Evolutionary conservation across 2,797 vertebrate genomes (phyloP), one percentile per base, ranked within the genome.

Genomic region (Etheostoma nigrum): DNA sequence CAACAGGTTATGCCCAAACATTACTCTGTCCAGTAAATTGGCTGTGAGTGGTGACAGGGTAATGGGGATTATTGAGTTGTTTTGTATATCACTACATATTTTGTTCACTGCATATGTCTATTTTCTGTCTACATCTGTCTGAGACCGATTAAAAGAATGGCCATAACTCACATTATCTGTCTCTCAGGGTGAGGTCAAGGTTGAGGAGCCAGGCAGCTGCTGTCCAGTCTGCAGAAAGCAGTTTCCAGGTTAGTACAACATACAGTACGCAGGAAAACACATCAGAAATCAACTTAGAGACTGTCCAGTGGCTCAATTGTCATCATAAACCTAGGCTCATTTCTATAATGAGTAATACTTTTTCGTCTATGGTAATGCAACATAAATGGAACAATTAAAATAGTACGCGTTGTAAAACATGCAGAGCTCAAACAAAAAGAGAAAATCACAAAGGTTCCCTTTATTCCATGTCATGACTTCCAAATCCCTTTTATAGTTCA

Each of bases 221-320:
- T 98, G 97, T 87, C 96, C 97, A 0, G 84, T 95, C 42, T 98
- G 97, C 77, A 95, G 89, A 67, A 94, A 77, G 67, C 87, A 90
- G 42, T 88, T 94, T 71, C 85, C 84, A 44, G 96, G 96, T 97
- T 82, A 12, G 92, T 70, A 45, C 30, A 64, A 25, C 18, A 59
- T 6, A 18, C 48, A 58, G 2, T 19, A 12, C 5, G 42, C 18
- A 16, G 11, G 25, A 33, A 54, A 67, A 54, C 48, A 27, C 30
- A 0, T 1, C 13, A 6, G 21, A 58, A 3, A 4, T 19, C 4
- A 21, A 3, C 11, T 8, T 14, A 16, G 9, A 47, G 23, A 65
- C 33, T 27, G 14, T 53, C 60, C 21, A 21, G 6, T 55, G 4
- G 6, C 57, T 44, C 1, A 5, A 1, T 57, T 66, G 33, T 21